These are phyloP conservation scores for Eustalomyia histrio DNA, from an alignment of 2,888 invertebrate genomes.

Conservation along the genomic window DNA sequence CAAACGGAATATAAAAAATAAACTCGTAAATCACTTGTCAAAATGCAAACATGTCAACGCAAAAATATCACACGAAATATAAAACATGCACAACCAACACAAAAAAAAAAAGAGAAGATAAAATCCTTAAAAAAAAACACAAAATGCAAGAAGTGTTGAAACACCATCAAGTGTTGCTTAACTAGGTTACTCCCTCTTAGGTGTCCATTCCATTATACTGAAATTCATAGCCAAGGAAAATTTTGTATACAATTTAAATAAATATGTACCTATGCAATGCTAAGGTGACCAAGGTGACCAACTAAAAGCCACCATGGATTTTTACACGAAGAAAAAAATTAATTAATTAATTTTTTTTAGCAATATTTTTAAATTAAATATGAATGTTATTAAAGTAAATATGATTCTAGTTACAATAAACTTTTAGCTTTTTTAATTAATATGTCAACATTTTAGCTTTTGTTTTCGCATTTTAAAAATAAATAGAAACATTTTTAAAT, in stretches of 20 bases:
- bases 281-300: too few relatives aligned
- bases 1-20: constrained; percentile 22
- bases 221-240: neutral
- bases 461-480: too few relatives aligned
- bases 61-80: constrained; percentile 59
- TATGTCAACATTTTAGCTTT: too few relatives aligned
- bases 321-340: too few relatives aligned
- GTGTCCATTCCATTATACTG: constrained; percentile 4
- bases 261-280: too few relatives aligned
- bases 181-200: constrained; percentile 23
- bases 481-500: too few relatives aligned
- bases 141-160: neutral
- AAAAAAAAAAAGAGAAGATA: constrained; percentile 7
- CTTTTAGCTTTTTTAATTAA: too few relatives aligned
- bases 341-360: too few relatives aligned
- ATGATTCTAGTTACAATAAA: too few relatives aligned
- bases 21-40: constrained; percentile 64
- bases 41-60: constrained; percentile 65
- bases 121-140: neutral
- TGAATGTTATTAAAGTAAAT: too few relatives aligned
- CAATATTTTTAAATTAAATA: too few relatives aligned
- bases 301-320: too few relatives aligned
- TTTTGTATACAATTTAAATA: neutral
- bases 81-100: constrained; percentile 45
- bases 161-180: constrained; percentile 35